Conservation (phyloP, 2,888 invertebrate species). For the Drosophila kanekoi region DNA sequence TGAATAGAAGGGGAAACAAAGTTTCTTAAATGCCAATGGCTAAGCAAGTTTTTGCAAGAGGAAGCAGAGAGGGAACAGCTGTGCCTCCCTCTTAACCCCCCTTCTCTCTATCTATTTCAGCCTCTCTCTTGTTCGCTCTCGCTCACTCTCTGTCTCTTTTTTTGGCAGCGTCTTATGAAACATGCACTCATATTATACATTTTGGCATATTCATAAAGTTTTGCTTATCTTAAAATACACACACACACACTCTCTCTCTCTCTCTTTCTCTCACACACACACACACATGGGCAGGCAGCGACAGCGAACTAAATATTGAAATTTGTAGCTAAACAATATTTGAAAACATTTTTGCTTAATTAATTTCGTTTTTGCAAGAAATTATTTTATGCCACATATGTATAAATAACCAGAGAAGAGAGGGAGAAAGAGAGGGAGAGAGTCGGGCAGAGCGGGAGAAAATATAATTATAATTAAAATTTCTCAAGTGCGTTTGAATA, state of each 20-base stretch:
- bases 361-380: slow-evolving; percentile 36
- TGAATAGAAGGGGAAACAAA: slow-evolving; percentile 6
- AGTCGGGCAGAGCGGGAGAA: not conserved
- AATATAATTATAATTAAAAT: slow-evolving; percentile 37
- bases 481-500: slow-evolving; percentile 36
- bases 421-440: not conserved
- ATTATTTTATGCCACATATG: slow-evolving; percentile 17
- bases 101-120: not conserved
- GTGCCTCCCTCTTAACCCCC: not conserved
- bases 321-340: slow-evolving; percentile 31
- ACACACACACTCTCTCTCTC: slow-evolving; percentile 1
- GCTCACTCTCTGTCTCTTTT: not conserved
- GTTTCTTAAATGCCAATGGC: slow-evolving; percentile 48
- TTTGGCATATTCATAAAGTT: slow-evolving; percentile 67
- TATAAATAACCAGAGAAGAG: slow-evolving; percentile 31
- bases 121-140: not conserved
- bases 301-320: slow-evolving; percentile 32
- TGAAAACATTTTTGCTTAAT: slow-evolving; percentile 48
- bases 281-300: slow-evolving; percentile 1
- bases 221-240: slow-evolving; percentile 70
- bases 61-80: not conserved
- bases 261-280: slow-evolving; percentile 10
- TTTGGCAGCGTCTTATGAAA: slow-evolving; percentile 25
- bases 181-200: slow-evolving; percentile 29
- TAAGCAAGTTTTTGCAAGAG: slow-evolving; percentile 22